phyloP scores from a whole-genome alignment of 2,888 invertebrate genomes.

The Adelognathus sp. region DNA sequence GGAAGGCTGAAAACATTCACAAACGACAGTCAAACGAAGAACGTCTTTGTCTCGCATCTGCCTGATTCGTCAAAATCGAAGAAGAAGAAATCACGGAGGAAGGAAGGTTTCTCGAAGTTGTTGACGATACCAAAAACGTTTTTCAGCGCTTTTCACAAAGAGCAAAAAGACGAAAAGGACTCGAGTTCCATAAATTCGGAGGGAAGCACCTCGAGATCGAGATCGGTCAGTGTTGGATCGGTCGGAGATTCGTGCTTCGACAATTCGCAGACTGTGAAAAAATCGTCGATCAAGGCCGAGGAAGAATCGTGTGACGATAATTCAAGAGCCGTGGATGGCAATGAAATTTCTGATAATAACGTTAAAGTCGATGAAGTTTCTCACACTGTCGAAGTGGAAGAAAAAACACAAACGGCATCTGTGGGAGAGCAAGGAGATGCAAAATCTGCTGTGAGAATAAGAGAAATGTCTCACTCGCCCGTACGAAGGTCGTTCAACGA shows the following conservation, averaged over 20 bases:
- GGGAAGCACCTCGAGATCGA: slow-evolving; percentile 61
- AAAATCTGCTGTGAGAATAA: slow-evolving; percentile 46
- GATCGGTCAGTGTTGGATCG: slow-evolving; percentile 33
- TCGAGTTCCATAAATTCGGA: slow-evolving; percentile 60
- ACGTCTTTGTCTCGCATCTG: slow-evolving; percentile 67
- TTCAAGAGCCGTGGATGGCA: neutral
- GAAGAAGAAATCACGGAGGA: slow-evolving; percentile 67
- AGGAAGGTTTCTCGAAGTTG: slow-evolving; percentile 74
- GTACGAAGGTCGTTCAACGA: slow-evolving; percentile 50
- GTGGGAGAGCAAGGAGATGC: neutral
- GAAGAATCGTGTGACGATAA: neutral
- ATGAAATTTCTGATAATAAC: too few species aligned
- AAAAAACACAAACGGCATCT: neutral
- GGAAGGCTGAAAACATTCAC: slow-evolving; percentile 77
- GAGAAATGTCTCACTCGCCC: slow-evolving; percentile 69
- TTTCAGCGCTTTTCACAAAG: slow-evolving; percentile 77
- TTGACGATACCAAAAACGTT: slow-evolving; percentile 76
- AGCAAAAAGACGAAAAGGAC: slow-evolving; percentile 62
- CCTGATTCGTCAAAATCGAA: slow-evolving; percentile 59
- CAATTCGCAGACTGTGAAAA: neutral
- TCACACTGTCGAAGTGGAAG: neutral
- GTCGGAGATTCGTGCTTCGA: neutral
- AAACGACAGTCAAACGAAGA: slow-evolving; percentile 66
- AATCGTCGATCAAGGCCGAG: neutral
- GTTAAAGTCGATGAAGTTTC: neutral